phyloP scores from a whole-genome alignment of 2,113 vertebrate species.

The Neogobius melanostomus region DNA sequence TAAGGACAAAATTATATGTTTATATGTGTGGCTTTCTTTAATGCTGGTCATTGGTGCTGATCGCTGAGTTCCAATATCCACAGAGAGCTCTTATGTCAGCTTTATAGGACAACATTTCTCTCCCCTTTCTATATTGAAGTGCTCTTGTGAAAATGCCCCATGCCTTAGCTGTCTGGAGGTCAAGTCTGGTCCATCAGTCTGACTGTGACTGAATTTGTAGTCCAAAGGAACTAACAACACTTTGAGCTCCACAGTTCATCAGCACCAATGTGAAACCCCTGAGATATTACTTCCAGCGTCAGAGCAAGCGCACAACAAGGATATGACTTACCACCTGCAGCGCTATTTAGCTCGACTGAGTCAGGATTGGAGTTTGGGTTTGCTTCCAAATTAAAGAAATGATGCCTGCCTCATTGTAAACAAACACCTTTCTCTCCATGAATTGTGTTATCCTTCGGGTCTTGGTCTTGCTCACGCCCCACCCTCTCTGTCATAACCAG shows the following conservation, averaged over 20 bases:
- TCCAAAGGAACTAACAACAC: conserved; percentile 28
- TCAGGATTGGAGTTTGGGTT: background rate
- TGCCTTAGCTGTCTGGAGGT: conserved; percentile 24
- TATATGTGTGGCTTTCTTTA: no score
- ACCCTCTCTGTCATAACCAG: conserved; percentile 37
- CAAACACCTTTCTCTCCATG: conserved; percentile 20
- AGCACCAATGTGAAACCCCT: conserved; percentile 57
- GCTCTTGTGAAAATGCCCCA: conserved; percentile 20
- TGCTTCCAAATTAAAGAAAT: conserved; percentile 25
- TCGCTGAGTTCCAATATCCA: conserved; percentile 64
- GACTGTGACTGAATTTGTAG: conserved; percentile 41
- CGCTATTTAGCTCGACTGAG: conserved; percentile 22
- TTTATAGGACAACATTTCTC: conserved; percentile 18
- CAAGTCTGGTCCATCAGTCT: conserved; percentile 29
- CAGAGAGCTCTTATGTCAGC: conserved; percentile 65
- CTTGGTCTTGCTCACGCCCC: background rate
- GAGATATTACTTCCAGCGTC: conserved; percentile 41
- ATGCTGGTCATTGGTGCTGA: conserved; percentile 52
- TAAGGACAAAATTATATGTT: no score
- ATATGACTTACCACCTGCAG: conserved; percentile 42
- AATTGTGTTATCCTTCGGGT: conserved; percentile 20
- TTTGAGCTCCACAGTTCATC: conserved; percentile 51
- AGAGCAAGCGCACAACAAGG: conserved; percentile 39
- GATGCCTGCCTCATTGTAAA: conserved; percentile 6
- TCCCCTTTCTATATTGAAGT: conserved; percentile 21